Conservation (phyloP, 2,888 invertebrate species). For the Brassicogethes aeneus region DNA sequence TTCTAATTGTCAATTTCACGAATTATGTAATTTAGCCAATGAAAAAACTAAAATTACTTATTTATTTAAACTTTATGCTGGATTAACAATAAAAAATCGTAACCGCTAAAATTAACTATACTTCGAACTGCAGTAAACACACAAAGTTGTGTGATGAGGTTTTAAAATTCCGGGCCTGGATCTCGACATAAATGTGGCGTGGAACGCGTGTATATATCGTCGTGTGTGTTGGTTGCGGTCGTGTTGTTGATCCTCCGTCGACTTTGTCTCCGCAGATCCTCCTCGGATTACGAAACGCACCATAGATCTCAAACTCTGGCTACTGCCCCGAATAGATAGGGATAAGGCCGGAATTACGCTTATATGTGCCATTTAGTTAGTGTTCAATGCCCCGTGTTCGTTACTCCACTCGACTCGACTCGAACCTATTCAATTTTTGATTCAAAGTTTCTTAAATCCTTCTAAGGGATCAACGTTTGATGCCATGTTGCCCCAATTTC, state of each 20-base stretch:
- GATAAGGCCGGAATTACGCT: conserved; percentile 29
- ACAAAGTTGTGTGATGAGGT: conserved; percentile 18
- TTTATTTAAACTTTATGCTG: too few species aligned
- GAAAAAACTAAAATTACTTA: too few species aligned
- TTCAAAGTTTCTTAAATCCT: neutral
- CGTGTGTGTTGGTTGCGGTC: conserved; percentile 29
- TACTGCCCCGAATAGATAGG: conserved; percentile 31
- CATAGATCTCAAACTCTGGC: conserved; percentile 23
- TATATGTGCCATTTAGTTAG: conserved; percentile 27
- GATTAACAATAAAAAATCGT: too few species aligned
- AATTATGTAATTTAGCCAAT: too few species aligned
- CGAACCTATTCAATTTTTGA: neutral
- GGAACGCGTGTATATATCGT: conserved; percentile 29
- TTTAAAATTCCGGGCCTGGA: conserved; percentile 10
- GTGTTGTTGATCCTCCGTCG: conserved; percentile 28
- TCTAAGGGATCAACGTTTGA: too few species aligned
- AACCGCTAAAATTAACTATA: too few species aligned
- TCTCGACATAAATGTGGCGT: conserved; percentile 18
- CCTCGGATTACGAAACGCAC: conserved; percentile 27
- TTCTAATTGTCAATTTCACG: too few species aligned
- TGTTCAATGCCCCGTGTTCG: too few species aligned
- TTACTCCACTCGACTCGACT: too few species aligned
- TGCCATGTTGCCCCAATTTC: too few species aligned
- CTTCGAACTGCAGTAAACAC: too few species aligned
- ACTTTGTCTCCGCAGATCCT: conserved; percentile 24